These are phyloP conservation scores for Rhyacophila brunnea DNA, from an alignment of 1,140 invertebrate genomes.

Conservation along the genomic window DNA sequence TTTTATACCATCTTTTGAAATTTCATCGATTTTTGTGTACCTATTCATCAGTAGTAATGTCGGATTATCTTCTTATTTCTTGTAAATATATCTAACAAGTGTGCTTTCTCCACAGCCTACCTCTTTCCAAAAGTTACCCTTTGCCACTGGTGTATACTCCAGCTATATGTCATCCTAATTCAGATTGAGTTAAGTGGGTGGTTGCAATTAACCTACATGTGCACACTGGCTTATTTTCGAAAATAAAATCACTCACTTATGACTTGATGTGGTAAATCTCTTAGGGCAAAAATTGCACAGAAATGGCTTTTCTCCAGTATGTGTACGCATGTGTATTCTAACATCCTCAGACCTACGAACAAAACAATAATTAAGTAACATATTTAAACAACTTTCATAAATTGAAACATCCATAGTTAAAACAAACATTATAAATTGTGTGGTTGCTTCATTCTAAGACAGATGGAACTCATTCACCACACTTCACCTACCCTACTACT, in stretches of 20 bases:
- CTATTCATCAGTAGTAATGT: no score
- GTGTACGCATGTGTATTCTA: conserved; percentile 28
- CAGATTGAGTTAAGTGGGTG: no score
- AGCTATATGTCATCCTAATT: no score
- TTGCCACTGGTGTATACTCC: no score
- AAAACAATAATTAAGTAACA: conserved; percentile 2
- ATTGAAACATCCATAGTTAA: neutral
- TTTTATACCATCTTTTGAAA: no score
- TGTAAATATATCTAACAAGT: no score
- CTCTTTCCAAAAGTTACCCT: no score
- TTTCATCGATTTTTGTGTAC: no score
- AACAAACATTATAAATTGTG: neutral
- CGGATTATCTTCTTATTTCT: no score
- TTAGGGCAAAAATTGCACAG: conserved; percentile 25
- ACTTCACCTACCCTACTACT: neutral
- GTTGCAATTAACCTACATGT: no score
- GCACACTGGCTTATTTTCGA: no score
- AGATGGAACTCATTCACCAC: neutral
- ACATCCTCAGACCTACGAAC: conserved; percentile 24
- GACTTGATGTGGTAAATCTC: conserved; percentile 29
- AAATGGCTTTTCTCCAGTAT: conserved; percentile 26
- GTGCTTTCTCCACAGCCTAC: no score
- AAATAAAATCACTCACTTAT: conserved; percentile 22
- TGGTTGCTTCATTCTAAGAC: neutral
- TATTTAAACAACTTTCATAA: neutral